Evolutionary conservation across 2,888 invertebrate genomes (phyloP).

Genomic region (Mythimna loreyi): DNA sequence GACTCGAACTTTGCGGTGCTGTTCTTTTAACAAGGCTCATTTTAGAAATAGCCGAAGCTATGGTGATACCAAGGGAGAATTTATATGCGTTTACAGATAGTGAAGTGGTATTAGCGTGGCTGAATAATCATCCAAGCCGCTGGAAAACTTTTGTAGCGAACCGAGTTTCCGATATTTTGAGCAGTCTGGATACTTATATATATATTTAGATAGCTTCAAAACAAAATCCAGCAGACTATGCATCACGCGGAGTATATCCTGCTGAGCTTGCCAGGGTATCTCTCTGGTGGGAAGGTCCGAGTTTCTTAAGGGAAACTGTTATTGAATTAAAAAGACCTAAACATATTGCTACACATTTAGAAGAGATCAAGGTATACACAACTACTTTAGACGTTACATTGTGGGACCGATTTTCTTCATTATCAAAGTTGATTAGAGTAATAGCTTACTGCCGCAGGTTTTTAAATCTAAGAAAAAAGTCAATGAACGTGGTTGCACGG

Average conservation of each 20-base stretch:
- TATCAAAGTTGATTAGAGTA: too few species aligned
- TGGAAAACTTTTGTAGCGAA: slow-evolving; percentile 4
- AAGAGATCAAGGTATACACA: slow-evolving; percentile 8
- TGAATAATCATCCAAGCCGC: background rate
- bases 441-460: too few species aligned
- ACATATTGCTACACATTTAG: background rate
- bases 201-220: background rate
- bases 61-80: too few species aligned
- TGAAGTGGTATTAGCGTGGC: too few species aligned
- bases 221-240: slow-evolving; percentile 10
- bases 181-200: background rate
- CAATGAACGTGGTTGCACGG: too few species aligned
- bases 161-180: background rate
- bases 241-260: background rate
- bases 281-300: slow-evolving; percentile 2
- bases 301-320: background rate
- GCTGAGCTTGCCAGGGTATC: background rate
- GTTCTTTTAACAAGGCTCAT: too few species aligned
- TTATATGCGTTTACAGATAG: too few species aligned
- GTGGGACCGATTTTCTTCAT: slow-evolving; percentile 17
- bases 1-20: too few species aligned
- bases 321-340: background rate
- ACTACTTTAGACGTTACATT: slow-evolving; percentile 19
- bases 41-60: too few species aligned
- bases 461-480: too few species aligned